These are phyloP conservation scores for Agrochola lota DNA, from an alignment of 2,888 invertebrate species.

Conservation along the genomic window DNA sequence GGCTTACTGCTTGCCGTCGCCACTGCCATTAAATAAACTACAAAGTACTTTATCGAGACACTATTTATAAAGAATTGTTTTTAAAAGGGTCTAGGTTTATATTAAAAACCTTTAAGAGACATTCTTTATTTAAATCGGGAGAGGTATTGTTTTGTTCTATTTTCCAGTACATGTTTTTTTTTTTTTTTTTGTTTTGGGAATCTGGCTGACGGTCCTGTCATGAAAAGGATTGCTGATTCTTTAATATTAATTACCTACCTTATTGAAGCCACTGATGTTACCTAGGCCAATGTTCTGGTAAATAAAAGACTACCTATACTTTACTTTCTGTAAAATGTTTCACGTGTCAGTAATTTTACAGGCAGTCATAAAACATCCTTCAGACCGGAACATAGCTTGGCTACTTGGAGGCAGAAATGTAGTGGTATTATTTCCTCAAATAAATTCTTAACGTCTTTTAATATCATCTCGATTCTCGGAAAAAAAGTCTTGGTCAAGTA, in stretches of 20 bases:
- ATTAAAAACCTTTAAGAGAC: slow-evolving; percentile 9
- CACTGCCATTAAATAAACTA: slow-evolving; percentile 8
- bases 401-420: background rate
- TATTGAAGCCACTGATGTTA: no score
- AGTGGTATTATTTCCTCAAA: background rate
- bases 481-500: background rate
- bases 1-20: background rate
- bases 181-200: background rate
- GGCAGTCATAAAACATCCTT: slow-evolving; percentile 1
- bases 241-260: background rate
- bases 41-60: background rate
- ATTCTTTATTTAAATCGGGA: slow-evolving; percentile 26
- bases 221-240: background rate
- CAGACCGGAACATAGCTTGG: background rate
- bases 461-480: background rate
- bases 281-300: no score
- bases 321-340: background rate
- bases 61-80: slow-evolving; percentile 11
- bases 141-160: background rate
- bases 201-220: no score
- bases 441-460: background rate
- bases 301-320: no score
- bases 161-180: background rate
- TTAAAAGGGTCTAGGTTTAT: slow-evolving; percentile 19
- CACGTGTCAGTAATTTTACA: background rate